Conservation (phyloP, 2,113 vertebrate genomes). For the Ramphastos sulfuratus region DNA sequence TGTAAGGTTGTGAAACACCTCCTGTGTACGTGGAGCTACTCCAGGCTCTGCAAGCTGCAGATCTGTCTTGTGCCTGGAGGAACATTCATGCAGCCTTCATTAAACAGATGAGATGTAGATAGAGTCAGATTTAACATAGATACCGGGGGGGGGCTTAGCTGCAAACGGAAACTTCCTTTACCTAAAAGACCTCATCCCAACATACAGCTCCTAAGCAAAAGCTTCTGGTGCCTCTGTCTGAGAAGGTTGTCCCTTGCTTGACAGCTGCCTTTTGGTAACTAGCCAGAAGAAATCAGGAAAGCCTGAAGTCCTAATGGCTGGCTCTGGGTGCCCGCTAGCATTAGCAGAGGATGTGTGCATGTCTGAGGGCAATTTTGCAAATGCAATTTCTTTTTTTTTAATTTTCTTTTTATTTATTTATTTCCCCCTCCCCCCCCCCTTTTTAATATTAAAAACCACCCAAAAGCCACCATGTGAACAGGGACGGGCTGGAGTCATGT, state of each 20-base stretch:
- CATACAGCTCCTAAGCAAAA: not conserved
- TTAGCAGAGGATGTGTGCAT: not conserved
- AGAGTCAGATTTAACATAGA: not conserved
- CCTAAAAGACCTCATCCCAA: not conserved
- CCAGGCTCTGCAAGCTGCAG: not conserved
- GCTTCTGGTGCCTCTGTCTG: not conserved
- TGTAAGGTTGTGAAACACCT: not conserved
- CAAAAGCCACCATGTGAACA: not conserved
- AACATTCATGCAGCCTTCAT: not conserved
- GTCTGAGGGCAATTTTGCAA: constrained; percentile 29
- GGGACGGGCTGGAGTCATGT: not conserved
- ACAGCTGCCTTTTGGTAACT: not conserved
- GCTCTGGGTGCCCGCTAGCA: not conserved
- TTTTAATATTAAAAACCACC: constrained; percentile 14
- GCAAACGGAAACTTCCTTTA: not conserved
- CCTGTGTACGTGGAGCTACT: not conserved
- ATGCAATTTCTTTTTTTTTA: not conserved
- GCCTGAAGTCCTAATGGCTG: not conserved
- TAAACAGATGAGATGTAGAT: not conserved
- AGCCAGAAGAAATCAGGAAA: not conserved
- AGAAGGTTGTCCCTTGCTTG: not conserved
- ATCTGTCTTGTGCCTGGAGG: not conserved
- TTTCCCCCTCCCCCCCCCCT: not conserved
- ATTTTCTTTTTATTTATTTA: not conserved
- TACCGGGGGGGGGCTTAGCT: not conserved